phyloP scores from a whole-genome alignment of 2,113 vertebrate genomes.

The Proteles cristata region DNA sequence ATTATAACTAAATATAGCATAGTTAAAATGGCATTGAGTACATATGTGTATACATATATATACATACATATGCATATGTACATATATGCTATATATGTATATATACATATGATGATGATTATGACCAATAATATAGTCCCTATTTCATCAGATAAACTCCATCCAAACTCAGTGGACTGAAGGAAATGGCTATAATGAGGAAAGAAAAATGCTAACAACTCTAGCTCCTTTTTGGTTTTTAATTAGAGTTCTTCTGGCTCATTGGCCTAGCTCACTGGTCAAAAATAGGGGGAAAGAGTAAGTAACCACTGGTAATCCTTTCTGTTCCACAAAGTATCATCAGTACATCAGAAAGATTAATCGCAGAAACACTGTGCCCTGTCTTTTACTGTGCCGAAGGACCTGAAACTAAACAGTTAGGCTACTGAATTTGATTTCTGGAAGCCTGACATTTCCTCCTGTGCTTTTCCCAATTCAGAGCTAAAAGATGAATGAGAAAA shows the following conservation, averaged over 20 bases:
- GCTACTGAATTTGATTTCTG: constrained; percentile 44
- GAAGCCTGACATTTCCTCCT: not conserved
- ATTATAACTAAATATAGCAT: not conserved
- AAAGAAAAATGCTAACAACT: constrained; percentile 36
- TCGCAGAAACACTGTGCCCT: constrained; percentile 38
- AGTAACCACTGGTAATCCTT: constrained; percentile 63
- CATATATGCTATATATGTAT: too few species aligned
- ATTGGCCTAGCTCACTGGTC: constrained; percentile 51
- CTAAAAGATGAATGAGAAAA: constrained; percentile 40
- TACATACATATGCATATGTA: too few species aligned
- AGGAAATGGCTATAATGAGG: constrained; percentile 26
- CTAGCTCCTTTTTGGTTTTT: constrained; percentile 21
- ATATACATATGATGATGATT: not conserved
- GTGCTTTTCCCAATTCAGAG: not conserved
- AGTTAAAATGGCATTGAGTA: not conserved
- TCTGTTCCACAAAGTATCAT: constrained; percentile 60
- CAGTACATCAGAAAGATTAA: constrained; percentile 68
- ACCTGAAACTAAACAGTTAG: constrained; percentile 62
- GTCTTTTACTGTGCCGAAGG: constrained; percentile 23
- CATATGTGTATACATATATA: not conserved
- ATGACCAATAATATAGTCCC: not conserved
- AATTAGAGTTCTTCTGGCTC: constrained; percentile 68
- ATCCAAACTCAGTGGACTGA: constrained; percentile 44
- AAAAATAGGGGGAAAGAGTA: constrained; percentile 50
- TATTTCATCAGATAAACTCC: not conserved